Conservation (phyloP, 2,888 invertebrate genomes). For the Apodemia mormo region DNA sequence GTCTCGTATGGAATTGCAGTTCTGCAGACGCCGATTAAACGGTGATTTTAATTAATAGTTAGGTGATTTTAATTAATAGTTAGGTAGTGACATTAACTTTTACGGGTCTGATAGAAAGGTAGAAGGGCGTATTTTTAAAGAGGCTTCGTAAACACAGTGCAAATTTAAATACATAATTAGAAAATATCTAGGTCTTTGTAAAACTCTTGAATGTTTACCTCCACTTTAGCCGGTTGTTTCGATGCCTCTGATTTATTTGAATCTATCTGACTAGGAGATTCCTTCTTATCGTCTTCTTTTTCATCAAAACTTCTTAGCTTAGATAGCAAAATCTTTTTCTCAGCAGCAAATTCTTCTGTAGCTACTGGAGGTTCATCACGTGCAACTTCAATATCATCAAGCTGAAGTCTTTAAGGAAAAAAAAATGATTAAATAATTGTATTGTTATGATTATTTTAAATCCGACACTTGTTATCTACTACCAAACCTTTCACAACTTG, state of each 20-base stretch:
- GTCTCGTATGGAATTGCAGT: no score
- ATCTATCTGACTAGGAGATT: not conserved
- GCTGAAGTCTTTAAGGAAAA: constrained; percentile 52
- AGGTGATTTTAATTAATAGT: no score
- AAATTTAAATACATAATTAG: no score
- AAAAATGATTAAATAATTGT: constrained; percentile 36
- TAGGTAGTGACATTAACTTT: no score
- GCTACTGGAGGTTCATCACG: constrained; percentile 53
- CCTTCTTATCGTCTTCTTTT: constrained; percentile 42
- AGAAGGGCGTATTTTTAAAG: no score
- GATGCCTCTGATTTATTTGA: constrained; percentile 43
- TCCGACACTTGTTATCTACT: no score
- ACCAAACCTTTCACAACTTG: no score
- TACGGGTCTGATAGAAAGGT: no score
- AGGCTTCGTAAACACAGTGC: no score
- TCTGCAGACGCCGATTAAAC: no score
- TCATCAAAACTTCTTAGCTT: constrained; percentile 68
- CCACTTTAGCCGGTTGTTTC: constrained; percentile 56
- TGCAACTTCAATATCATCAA: constrained; percentile 50
- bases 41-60: no score
- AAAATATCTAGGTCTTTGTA: no score
- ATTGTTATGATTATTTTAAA: not conserved
- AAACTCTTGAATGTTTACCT: constrained; percentile 44
- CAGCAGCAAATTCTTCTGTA: constrained; percentile 66
- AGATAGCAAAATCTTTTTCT: constrained; percentile 65